Percentiles rank a stretch among this genome's conserved stretches.
These are phyloP conservation scores for Oryctes rhinoceros DNA, from an alignment of 1,140 invertebrate species.

Conservation along the genomic window DNA sequence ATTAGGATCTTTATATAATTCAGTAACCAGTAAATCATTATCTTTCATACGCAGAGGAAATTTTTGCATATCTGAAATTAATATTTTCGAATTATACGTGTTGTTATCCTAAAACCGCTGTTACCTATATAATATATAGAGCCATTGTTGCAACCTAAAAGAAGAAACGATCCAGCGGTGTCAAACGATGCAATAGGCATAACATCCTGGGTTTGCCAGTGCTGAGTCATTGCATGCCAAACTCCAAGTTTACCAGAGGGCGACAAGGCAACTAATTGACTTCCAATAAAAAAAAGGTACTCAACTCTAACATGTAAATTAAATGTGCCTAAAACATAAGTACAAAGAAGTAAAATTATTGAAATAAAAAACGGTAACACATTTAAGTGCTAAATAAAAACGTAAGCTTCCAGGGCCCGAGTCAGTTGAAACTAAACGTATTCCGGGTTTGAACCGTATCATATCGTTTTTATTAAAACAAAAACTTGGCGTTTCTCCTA, in stretches of 20 bases:
- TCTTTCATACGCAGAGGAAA: constrained; percentile 99
- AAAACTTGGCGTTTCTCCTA: no score
- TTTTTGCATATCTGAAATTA: constrained; percentile 94
- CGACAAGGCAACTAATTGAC: constrained; percentile 93
- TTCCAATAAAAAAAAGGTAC: constrained; percentile 97
- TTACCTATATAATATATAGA: constrained; percentile 97
- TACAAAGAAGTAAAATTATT: no score
- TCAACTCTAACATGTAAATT: constrained; percentile 93
- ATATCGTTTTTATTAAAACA: no score
- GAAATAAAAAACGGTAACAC: no score
- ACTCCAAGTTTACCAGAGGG: constrained; percentile 96
- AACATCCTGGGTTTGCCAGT: constrained; percentile 97
- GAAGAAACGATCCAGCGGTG: constrained; percentile 93
- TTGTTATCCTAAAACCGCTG: not conserved
- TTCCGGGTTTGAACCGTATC: no score
- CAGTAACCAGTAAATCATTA: constrained; percentile 96
- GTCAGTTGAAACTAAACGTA: no score
- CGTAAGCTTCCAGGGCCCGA: no score
- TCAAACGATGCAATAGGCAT: constrained; percentile 95
- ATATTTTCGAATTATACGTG: constrained; percentile 44
- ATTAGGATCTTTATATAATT: constrained; percentile 94
- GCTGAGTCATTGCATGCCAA: constrained; percentile 98
- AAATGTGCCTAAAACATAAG: constrained; percentile 73
- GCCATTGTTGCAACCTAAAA: constrained; percentile 95
- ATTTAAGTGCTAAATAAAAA: no score